Percentiles rank a stretch among this genome's conserved stretches.
Conservation (phyloP, 2,113 vertebrate species). For the Daubentonia madagascariensis region DNA sequence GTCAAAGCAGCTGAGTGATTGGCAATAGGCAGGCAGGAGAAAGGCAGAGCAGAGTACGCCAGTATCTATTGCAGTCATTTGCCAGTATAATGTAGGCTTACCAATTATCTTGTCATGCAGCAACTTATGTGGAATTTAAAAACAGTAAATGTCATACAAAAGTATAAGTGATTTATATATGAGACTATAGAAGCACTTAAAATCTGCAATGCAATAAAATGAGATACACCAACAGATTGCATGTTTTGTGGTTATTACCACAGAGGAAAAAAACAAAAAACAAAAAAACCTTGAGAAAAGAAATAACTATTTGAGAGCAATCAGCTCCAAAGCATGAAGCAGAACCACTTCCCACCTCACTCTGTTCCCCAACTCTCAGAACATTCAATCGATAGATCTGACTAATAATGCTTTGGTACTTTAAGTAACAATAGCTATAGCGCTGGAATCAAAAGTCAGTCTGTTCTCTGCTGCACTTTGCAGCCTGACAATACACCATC, state of each 20-base stretch:
- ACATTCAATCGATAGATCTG: background rate
- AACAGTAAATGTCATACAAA: conserved; percentile 53
- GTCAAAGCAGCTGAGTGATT: background rate
- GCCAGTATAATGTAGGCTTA: background rate
- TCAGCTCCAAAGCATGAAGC: background rate
- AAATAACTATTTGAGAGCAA: conserved; percentile 5
- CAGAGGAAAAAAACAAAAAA: background rate
- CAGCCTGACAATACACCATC: background rate
- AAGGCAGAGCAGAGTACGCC: background rate
- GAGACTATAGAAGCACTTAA: conserved; percentile 35
- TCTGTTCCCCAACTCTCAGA: background rate
- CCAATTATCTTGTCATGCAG: conserved; percentile 7
- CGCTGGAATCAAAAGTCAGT: background rate
- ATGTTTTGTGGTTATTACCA: conserved; percentile 42
- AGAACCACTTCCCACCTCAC: background rate
- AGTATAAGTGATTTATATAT: conserved; percentile 59
- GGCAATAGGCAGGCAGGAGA: background rate
- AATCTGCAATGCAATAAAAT: conserved; percentile 34
- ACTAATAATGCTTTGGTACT: background rate
- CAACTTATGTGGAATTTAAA: conserved; percentile 5
- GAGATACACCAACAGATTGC: conserved; percentile 48
- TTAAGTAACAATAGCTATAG: background rate
- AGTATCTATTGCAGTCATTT: background rate
- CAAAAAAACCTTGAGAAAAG: background rate
- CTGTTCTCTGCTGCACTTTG: background rate